These are phyloP conservation scores for Xylota segnis DNA, from an alignment of 2,888 invertebrate genomes.

Conservation along the genomic window DNA sequence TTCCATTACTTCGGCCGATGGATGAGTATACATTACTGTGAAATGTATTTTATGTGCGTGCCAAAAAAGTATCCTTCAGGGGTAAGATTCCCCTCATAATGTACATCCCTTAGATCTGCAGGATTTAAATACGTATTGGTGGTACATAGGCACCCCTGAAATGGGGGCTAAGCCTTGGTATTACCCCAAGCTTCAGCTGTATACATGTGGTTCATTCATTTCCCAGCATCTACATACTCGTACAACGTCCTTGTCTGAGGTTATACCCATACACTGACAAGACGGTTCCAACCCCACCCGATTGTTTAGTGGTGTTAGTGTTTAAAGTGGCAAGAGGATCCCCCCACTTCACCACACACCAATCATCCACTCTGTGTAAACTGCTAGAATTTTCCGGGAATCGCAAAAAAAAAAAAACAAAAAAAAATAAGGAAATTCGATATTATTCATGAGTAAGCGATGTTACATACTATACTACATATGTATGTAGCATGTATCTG, in stretches of 20 bases:
- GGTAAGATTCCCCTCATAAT: slow-evolving; percentile 45
- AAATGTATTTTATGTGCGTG: slow-evolving; percentile 57
- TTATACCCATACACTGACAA: slow-evolving; percentile 62
- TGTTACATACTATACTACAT: slow-evolving; percentile 14
- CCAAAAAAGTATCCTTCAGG: slow-evolving; percentile 20
- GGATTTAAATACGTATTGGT: slow-evolving; percentile 23
- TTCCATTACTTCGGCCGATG: slow-evolving; percentile 60
- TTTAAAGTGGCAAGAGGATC: slow-evolving; percentile 39
- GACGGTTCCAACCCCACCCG: neutral
- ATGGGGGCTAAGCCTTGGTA: slow-evolving; percentile 34
- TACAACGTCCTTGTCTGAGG: slow-evolving; percentile 76
- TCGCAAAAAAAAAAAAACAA: slow-evolving; percentile 36
- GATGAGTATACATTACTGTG: slow-evolving; percentile 59
- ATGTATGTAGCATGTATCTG: neutral
- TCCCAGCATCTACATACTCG: slow-evolving; percentile 25
- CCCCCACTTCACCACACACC: slow-evolving; percentile 63
- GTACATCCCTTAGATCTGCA: slow-evolving; percentile 43
- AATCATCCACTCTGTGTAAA: slow-evolving; percentile 60
- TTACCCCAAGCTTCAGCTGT: slow-evolving; percentile 50
- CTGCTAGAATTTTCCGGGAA: slow-evolving; percentile 68
- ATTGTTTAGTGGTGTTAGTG: slow-evolving; percentile 8
- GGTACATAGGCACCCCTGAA: slow-evolving; percentile 34
- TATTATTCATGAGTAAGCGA: slow-evolving; percentile 72
- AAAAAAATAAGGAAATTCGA: slow-evolving; percentile 62
- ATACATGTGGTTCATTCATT: slow-evolving; percentile 67